A percentile compares a stretch with the other conserved stretches of the same genome.
phyloP scores from a whole-genome alignment of 2,797 vertebrate genomes.

The Petrocephalus schoutedeni region DNA sequence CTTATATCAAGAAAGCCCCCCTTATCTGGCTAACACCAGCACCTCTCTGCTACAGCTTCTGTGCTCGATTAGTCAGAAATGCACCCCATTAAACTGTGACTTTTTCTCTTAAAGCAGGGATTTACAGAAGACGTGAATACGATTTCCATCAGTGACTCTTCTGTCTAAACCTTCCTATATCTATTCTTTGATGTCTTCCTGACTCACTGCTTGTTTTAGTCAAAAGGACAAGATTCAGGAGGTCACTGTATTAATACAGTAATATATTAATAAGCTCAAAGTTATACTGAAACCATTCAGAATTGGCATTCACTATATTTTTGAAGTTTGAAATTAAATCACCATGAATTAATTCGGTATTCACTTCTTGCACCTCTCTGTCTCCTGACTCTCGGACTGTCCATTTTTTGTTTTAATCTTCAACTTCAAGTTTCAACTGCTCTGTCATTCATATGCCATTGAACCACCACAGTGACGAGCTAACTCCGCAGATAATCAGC shows the following conservation, averaged over 20 bases:
- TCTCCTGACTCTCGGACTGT: neutral
- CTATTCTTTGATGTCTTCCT: neutral
- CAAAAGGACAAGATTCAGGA: constrained; percentile 5
- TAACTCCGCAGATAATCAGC: neutral
- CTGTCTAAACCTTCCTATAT: neutral
- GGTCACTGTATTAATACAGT: neutral
- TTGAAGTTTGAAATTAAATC: neutral
- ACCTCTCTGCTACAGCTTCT: neutral
- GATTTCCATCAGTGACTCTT: neutral
- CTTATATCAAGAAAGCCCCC: neutral
- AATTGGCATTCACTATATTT: neutral
- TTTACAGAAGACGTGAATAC: neutral
- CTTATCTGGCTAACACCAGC: neutral
- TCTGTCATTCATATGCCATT: neutral
- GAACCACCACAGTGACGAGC: neutral
- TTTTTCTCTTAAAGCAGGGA: constrained; percentile 3
- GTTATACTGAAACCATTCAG: neutral
- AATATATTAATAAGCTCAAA: neutral
- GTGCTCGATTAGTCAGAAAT: neutral
- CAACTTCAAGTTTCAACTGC: neutral
- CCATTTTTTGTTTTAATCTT: neutral
- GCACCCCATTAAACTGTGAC: neutral
- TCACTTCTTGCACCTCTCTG: neutral
- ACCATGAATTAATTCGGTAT: neutral
- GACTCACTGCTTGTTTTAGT: neutral